A percentile compares a stretch with the other conserved stretches of the same genome.
Conservation (phyloP, 1,140 invertebrate species). For the Trichonephila clavata region DNA sequence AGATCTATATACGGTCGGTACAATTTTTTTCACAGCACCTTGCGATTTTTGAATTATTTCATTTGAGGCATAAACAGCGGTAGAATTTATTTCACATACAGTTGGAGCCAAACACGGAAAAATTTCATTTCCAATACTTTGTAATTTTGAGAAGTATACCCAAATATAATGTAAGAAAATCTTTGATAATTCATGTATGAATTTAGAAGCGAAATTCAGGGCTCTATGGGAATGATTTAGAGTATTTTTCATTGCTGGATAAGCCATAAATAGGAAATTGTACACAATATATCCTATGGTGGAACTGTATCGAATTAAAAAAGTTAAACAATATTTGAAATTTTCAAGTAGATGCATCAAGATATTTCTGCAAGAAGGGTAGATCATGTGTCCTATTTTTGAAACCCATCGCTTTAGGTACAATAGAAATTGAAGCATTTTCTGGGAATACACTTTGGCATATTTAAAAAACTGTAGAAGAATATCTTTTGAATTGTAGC, state of each 20-base stretch:
- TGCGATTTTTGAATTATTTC: slow-evolving; percentile 2
- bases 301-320: background rate
- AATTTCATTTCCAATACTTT: background rate
- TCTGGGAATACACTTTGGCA: background rate
- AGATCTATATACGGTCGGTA: slow-evolving; percentile 1
- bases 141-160: background rate
- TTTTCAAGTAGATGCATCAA: background rate
- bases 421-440: background rate
- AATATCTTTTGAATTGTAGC: slow-evolving; percentile 20
- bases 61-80: background rate
- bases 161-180: background rate
- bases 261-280: background rate
- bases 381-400: background rate
- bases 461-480: background rate
- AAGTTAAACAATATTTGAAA: background rate
- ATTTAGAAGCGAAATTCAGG: background rate
- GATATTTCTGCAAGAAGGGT: background rate
- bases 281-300: background rate
- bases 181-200: background rate
- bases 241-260: background rate
- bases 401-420: background rate
- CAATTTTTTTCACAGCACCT: background rate
- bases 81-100: slow-evolving; percentile 40
- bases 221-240: background rate
- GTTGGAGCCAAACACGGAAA: background rate